These are phyloP conservation scores for Trematomus loennbergii DNA, from an alignment of 2,113 vertebrate genomes.

Conservation along the genomic window DNA sequence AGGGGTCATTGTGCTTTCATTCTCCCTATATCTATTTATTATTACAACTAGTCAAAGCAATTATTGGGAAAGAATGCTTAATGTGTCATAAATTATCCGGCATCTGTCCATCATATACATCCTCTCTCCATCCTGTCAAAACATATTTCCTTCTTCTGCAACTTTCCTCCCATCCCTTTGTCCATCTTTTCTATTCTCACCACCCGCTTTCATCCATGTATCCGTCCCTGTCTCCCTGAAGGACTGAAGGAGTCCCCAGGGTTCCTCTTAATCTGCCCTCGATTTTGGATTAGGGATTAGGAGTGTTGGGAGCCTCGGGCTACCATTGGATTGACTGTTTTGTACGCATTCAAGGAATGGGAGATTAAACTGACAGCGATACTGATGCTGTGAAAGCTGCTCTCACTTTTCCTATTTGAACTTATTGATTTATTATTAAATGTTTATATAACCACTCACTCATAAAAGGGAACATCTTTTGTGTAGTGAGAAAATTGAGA, in stretches of 20 bases:
- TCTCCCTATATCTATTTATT: background rate
- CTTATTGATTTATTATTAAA: slow-evolving; percentile 63
- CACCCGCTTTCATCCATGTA: slow-evolving; percentile 26
- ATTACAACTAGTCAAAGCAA: background rate
- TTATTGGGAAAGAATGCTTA: background rate
- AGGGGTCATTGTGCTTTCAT: background rate
- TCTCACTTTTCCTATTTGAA: slow-evolving; percentile 26
- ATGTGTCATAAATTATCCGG: background rate
- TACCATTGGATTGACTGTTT: slow-evolving; percentile 44
- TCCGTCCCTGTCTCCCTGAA: slow-evolving; percentile 40
- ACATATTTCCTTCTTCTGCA: background rate
- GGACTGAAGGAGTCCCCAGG: slow-evolving; percentile 39
- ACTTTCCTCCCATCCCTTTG: background rate
- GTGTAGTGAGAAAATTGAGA: slow-evolving; percentile 27
- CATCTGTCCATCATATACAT: background rate
- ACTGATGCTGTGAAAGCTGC: slow-evolving; percentile 54
- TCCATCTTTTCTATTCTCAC: slow-evolving; percentile 4
- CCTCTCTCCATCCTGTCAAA: background rate
- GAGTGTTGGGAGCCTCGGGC: slow-evolving; percentile 37
- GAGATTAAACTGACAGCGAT: slow-evolving; percentile 70
- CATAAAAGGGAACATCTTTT: slow-evolving; percentile 25
- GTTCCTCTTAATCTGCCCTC: slow-evolving; percentile 74
- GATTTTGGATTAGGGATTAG: slow-evolving; percentile 80
- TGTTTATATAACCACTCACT: slow-evolving; percentile 50
- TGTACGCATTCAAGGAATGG: slow-evolving; percentile 67